Percentiles rank a stretch among this genome's conserved stretches.
These are phyloP conservation scores for Hycleus phaleratus DNA, from an alignment of 1,140 invertebrate species.

Conservation along the genomic window DNA sequence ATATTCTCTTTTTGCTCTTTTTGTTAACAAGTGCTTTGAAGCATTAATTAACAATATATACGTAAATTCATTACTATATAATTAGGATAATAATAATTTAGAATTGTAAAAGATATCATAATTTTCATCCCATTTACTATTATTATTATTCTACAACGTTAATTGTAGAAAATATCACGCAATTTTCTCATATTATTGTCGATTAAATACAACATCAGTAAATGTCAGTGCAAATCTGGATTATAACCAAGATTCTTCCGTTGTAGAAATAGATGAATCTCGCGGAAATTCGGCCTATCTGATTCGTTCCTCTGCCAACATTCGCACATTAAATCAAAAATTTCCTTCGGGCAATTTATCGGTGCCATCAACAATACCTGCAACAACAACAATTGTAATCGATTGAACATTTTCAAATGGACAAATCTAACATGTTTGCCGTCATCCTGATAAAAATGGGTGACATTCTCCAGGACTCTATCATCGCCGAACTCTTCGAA, in stretches of 20 bases:
- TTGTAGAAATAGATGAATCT: conserved; percentile 86
- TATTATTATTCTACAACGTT: background rate
- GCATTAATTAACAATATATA: too few species aligned
- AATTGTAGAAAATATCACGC: conserved; percentile 13
- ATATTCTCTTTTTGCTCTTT: too few species aligned
- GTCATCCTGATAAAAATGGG: conserved; percentile 60
- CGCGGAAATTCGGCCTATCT: conserved; percentile 80
- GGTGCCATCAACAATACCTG: conserved; percentile 66
- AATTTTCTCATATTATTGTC: conserved; percentile 29
- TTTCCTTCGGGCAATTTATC: conserved; percentile 77
- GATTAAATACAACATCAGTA: conserved; percentile 15
- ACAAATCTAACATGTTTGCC: conserved; percentile 48
- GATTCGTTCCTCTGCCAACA: conserved; percentile 85
- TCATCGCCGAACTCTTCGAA: conserved; percentile 70
- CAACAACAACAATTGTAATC: conserved; percentile 22
- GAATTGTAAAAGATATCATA: background rate
- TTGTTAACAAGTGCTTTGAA: conserved; percentile 3
- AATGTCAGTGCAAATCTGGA: conserved; percentile 41
- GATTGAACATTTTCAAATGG: background rate
- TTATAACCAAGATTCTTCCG: conserved; percentile 82
- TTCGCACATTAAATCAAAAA: conserved; percentile 89
- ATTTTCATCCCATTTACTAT: conserved; percentile 1
- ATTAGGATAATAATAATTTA: too few species aligned
- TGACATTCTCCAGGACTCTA: conserved; percentile 71
- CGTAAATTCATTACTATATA: too few species aligned